Evolutionary conservation across 2,888 invertebrate species (phyloP).

Genomic region (Macrophya annulata): DNA sequence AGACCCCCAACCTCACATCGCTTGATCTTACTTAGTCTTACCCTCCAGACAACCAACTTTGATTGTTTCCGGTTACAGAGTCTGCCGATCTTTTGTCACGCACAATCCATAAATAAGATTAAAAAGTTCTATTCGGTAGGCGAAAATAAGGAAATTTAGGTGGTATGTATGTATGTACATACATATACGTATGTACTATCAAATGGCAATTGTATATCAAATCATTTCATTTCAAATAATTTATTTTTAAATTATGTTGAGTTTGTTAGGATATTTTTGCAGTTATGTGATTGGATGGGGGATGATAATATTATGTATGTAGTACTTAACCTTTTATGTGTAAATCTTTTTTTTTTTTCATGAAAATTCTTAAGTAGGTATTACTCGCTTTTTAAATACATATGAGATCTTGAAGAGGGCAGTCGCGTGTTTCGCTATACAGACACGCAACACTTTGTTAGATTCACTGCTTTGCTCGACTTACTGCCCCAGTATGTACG

Average conservation of each 20-base stretch:
- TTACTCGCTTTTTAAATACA: conserved; percentile 4
- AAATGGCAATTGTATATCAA: not conserved
- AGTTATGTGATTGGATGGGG: not conserved
- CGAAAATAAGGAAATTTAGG: not conserved
- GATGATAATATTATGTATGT: not conserved
- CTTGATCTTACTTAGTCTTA: conserved; percentile 12
- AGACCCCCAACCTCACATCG: not conserved
- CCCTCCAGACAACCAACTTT: conserved; percentile 33
- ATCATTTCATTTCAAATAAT: not conserved
- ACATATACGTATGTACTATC: too few species aligned
- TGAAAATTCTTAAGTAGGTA: not conserved
- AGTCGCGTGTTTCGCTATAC: conserved; percentile 16
- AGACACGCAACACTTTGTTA: conserved; percentile 44
- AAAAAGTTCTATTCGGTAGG: not conserved
- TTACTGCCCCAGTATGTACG: conserved; percentile 51
- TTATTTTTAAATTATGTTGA: not conserved
- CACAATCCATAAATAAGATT: conserved; percentile 20
- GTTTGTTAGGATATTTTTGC: not conserved
- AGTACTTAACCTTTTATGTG: not conserved
- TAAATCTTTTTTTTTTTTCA: not conserved
- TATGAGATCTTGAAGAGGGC: conserved; percentile 17
- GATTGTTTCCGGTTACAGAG: conserved; percentile 43
- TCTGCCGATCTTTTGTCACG: conserved; percentile 28
- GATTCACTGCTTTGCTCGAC: conserved; percentile 44
- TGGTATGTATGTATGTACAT: not conserved